phyloP scores from a whole-genome alignment of 2,888 invertebrate genomes.

The Lasioglossum morio region DNA sequence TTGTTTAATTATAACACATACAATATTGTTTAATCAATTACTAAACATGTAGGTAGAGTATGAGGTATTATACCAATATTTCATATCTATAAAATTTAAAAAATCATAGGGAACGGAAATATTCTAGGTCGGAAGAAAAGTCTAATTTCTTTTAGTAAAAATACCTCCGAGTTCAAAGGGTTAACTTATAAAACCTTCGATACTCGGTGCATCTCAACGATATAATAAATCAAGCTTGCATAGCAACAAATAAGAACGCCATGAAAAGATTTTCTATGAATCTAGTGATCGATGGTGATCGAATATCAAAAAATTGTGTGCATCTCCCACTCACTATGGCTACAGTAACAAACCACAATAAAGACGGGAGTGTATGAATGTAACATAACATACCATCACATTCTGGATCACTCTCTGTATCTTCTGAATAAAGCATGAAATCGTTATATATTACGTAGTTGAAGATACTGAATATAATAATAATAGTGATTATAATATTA shows the following conservation, averaged over 20 bases:
- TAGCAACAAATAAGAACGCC: conserved; percentile 50
- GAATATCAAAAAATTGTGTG: conserved; percentile 58
- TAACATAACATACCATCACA: conserved; percentile 80
- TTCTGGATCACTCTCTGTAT: conserved; percentile 87
- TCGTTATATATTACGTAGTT: conserved; percentile 71
- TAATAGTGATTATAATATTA: conserved; percentile 66
- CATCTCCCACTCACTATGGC: conserved; percentile 75
- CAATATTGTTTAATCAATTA: too few relatives aligned
- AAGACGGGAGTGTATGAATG: conserved; percentile 73
- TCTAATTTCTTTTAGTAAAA: too few relatives aligned
- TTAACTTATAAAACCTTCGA: not conserved
- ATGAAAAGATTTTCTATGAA: conserved; percentile 42
- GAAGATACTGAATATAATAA: conserved; percentile 39
- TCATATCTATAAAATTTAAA: too few relatives aligned
- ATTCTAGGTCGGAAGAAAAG: too few relatives aligned
- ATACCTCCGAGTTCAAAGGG: too few relatives aligned
- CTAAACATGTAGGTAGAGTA: too few relatives aligned
- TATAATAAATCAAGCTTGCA: conserved; percentile 54
- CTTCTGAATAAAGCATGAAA: conserved; percentile 84
- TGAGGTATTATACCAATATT: too few relatives aligned
- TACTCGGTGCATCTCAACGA: conserved; percentile 33
- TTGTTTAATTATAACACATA: too few relatives aligned
- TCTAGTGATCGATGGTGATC: conserved; percentile 55
- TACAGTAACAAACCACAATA: conserved; percentile 74
- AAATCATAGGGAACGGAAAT: too few relatives aligned